A percentile compares a stretch with the other conserved stretches of the same genome.
phyloP scores from a whole-genome alignment of 2,113 vertebrate genomes.

The Lichenostomus cassidix region DNA sequence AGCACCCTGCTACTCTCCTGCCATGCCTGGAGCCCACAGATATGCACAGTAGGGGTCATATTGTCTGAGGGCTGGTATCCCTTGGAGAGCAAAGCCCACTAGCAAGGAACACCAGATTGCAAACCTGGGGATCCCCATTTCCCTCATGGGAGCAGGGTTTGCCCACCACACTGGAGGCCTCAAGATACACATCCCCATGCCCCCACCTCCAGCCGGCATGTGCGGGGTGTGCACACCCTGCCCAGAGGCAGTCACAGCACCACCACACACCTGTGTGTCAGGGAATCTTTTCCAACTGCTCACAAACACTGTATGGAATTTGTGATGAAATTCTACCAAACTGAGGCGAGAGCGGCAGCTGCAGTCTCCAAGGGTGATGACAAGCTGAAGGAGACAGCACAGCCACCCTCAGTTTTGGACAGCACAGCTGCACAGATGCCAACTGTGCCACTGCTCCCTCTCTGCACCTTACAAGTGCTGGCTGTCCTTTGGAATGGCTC shows the following conservation, averaged over 20 bases:
- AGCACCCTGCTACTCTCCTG: rapidly evolving
- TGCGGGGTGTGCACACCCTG: no score
- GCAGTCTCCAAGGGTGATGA: no score
- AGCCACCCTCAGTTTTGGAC: no score
- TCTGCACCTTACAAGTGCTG: neutral
- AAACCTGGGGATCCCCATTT: neutral
- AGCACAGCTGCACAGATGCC: neutral
- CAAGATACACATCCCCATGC: rapidly evolving
- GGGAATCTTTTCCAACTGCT: neutral
- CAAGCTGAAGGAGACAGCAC: no score
- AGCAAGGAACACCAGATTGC: neutral
- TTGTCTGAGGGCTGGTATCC: rapidly evolving
- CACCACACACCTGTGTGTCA: rapidly evolving
- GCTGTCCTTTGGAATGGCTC: rapidly evolving
- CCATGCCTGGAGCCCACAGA: rapidly evolving
- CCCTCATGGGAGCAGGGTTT: rapidly evolving
- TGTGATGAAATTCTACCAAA: neutral
- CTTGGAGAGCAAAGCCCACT: neutral
- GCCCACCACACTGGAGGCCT: neutral
- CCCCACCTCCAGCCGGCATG: neutral
- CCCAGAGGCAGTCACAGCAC: neutral
- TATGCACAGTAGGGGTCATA: rapidly evolving
- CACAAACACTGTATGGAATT: rapidly evolving
- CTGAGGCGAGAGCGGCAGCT: neutral
- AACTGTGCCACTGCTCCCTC: neutral